Percentiles rank a stretch among this genome's conserved stretches.
Evolutionary conservation across 2,113 vertebrate species (phyloP).

Genomic region (Laticauda colubrina): DNA sequence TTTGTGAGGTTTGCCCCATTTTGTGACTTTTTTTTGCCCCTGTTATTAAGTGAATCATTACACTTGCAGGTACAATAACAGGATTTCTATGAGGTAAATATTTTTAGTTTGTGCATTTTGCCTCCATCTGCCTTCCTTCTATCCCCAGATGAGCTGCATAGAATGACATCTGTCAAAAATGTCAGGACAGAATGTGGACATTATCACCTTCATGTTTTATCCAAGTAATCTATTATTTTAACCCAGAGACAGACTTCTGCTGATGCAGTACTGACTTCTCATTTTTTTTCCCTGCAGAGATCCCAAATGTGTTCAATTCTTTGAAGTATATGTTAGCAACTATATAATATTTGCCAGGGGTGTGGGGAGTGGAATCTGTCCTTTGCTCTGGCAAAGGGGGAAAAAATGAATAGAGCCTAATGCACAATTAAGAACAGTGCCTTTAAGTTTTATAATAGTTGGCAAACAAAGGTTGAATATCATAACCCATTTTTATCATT

Average conservation of each 20-base stretch:
- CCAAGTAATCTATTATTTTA: not conserved
- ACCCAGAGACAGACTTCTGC: not conserved
- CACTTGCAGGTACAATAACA: not conserved
- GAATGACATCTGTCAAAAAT: not conserved
- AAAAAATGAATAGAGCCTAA: not conserved
- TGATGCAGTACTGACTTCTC: not conserved
- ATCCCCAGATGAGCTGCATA: not conserved
- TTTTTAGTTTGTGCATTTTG: not conserved
- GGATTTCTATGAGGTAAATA: not conserved
- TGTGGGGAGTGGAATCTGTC: not conserved
- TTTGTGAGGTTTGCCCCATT: too few species aligned
- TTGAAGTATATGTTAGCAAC: not conserved
- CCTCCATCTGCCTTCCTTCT: not conserved
- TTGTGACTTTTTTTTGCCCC: too few species aligned
- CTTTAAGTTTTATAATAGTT: not conserved
- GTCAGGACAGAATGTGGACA: not conserved
- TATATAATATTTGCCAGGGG: not conserved
- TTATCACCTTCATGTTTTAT: not conserved
- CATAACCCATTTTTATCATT: not conserved
- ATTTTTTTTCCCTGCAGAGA: not conserved
- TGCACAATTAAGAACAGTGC: not conserved
- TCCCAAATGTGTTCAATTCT: not conserved
- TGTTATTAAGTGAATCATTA: too few species aligned
- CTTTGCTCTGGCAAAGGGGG: not conserved
- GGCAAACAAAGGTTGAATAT: not conserved